Percentiles rank a stretch among this genome's conserved stretches.
Evolutionary conservation across 1,140 invertebrate genomes (phyloP).

Genomic region (Lethrus apterus): DNA sequence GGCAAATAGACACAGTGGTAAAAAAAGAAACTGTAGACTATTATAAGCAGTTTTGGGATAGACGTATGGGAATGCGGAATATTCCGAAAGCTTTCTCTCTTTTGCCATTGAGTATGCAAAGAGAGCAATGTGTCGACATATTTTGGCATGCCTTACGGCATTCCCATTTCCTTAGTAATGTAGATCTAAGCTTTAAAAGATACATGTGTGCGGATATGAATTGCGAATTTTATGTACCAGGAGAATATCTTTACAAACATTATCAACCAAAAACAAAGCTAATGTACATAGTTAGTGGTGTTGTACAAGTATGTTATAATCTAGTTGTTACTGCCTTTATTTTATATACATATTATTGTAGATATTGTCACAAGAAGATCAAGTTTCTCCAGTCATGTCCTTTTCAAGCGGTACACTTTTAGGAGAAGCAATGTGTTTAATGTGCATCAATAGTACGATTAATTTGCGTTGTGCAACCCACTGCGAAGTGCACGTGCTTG

Average conservation of each 20-base stretch:
- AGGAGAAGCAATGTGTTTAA: slow-evolving; percentile 35
- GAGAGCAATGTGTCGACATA: background rate
- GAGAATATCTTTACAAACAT: slow-evolving; percentile 4
- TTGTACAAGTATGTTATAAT: slow-evolving; percentile 3
- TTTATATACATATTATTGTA: background rate
- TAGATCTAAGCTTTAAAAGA: slow-evolving; percentile 1
- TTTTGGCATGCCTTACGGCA: slow-evolving; percentile 5
- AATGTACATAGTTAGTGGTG: slow-evolving; percentile 5
- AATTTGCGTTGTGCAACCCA: slow-evolving; percentile 37
- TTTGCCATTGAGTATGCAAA: slow-evolving; percentile 3
- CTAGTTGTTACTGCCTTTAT: too few relatives aligned
- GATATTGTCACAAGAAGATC: slow-evolving; percentile 29
- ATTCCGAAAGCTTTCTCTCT: background rate
- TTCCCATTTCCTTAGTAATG: background rate
- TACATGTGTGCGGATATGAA: slow-evolving; percentile 1
- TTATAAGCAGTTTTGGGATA: slow-evolving; percentile 9
- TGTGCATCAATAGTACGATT: background rate
- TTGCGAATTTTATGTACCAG: slow-evolving; percentile 3
- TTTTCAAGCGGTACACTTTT: slow-evolving; percentile 43
- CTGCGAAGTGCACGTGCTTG: slow-evolving; percentile 43
- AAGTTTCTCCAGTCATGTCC: slow-evolving; percentile 45
- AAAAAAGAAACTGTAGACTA: background rate
- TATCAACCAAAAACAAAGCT: slow-evolving; percentile 3
- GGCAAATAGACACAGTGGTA: background rate
- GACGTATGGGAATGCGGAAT: background rate